These are phyloP conservation scores for Clarias magur DNA, from an alignment of 2,113 vertebrate genomes.

Conservation along the genomic window DNA sequence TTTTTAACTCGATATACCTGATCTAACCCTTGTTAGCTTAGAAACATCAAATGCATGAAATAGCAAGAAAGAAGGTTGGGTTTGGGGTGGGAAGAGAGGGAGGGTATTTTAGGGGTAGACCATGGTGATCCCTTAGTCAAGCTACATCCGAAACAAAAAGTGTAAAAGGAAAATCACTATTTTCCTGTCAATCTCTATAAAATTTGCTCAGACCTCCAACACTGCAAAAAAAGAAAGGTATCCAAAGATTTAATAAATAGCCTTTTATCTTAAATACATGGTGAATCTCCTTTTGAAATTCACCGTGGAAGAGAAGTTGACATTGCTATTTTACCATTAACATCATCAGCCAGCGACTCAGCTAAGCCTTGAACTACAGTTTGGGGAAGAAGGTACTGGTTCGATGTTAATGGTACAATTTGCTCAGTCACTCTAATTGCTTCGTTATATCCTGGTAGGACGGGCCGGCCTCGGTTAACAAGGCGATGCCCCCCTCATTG, in stretches of 20 bases:
- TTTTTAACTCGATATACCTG: constrained; percentile 65
- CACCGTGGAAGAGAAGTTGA: constrained; percentile 72
- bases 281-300: constrained; percentile 59
- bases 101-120: constrained; percentile 57
- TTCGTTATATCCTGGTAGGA: constrained; percentile 46
- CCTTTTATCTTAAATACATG: constrained; percentile 62
- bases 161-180: constrained; percentile 42
- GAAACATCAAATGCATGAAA: constrained; percentile 68
- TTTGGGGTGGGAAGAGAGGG: constrained; percentile 49
- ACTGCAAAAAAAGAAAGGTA: constrained; percentile 65
- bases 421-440: constrained; percentile 55
- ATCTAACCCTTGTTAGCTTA: constrained; percentile 70
- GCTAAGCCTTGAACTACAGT: constrained; percentile 33
- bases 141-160: constrained; percentile 66
- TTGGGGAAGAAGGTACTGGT: constrained; percentile 46
- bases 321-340: constrained; percentile 58
- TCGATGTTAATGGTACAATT: constrained; percentile 52
- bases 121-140: constrained; percentile 72
- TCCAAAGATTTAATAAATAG: constrained; percentile 73
- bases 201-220: constrained; percentile 64
- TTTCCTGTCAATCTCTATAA: constrained; percentile 61
- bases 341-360: constrained; percentile 48
- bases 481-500: constrained; percentile 48
- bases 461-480: constrained; percentile 34
- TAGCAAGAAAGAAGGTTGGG: constrained; percentile 60